phyloP scores from a whole-genome alignment of 1,140 invertebrate species.

The Ips typographus region DNA sequence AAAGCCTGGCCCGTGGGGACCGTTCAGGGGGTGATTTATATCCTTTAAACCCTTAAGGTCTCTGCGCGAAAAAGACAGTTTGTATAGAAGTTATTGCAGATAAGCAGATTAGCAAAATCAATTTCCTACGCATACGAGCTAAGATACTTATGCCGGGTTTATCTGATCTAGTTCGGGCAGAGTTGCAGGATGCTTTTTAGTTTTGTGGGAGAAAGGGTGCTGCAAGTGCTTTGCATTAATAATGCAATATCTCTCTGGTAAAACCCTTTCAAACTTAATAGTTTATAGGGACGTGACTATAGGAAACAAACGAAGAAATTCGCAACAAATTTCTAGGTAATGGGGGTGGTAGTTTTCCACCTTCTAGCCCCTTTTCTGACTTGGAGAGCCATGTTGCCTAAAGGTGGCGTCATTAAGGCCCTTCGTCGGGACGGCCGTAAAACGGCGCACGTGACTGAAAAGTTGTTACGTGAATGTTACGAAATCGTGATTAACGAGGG shows the following conservation, averaged over 20 bases:
- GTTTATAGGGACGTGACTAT: slow-evolving; percentile 20
- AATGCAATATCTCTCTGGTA: too few species aligned
- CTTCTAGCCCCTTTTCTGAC: slow-evolving; percentile 12
- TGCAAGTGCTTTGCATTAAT: not conserved
- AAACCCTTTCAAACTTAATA: too few species aligned
- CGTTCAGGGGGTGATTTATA: slow-evolving; percentile 23
- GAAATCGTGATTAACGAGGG: slow-evolving; percentile 10
- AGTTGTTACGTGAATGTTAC: slow-evolving; percentile 18
- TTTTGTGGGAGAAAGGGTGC: not conserved
- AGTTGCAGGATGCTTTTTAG: not conserved
- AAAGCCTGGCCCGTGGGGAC: slow-evolving; percentile 4
- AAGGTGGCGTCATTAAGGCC: slow-evolving; percentile 21
- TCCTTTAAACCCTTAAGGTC: slow-evolving; percentile 16
- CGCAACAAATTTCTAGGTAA: slow-evolving; percentile 22
- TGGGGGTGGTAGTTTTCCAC: slow-evolving; percentile 1
- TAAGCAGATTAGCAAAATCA: slow-evolving; percentile 33
- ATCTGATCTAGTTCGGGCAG: slow-evolving; percentile 9
- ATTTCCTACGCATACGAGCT: slow-evolving; percentile 25
- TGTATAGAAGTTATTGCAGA: slow-evolving; percentile 30
- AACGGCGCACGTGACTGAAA: slow-evolving; percentile 29
- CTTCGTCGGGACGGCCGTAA: slow-evolving; percentile 22
- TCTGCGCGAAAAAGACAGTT: slow-evolving; percentile 21
- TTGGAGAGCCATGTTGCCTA: not conserved
- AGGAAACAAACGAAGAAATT: slow-evolving; percentile 20
- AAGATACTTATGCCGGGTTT: slow-evolving; percentile 19